A percentile compares a stretch with the other conserved stretches of the same genome.
These are phyloP conservation scores for Cochlearius cochlearius DNA, from an alignment of 2,113 vertebrate species.

Conservation along the genomic window DNA sequence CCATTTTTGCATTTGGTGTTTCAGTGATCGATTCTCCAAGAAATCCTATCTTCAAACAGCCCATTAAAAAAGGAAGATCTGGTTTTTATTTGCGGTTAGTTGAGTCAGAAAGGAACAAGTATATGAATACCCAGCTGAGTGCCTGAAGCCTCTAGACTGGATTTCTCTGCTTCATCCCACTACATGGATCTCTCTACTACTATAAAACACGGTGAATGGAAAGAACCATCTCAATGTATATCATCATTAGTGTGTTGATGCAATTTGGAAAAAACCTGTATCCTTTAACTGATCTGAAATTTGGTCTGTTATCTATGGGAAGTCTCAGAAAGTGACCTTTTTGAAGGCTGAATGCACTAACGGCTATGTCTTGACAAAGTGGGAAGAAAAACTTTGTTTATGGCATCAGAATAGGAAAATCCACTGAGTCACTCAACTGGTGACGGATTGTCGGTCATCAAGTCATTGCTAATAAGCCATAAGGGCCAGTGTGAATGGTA, in stretches of 20 bases:
- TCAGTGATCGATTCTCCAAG: background rate
- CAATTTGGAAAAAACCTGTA: background rate
- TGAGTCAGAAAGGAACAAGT: background rate
- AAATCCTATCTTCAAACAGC: background rate
- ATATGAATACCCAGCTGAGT: background rate
- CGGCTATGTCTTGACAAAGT: background rate
- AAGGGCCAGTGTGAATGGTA: background rate
- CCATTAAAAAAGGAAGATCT: background rate
- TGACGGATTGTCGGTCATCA: background rate
- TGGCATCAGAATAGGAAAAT: background rate
- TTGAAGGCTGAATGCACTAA: background rate
- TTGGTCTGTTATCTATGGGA: background rate
- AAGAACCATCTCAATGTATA: background rate
- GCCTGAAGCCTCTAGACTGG: background rate
- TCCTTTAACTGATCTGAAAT: background rate
- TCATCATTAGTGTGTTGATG: background rate
- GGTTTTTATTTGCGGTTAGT: accelerated
- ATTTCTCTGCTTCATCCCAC: background rate
- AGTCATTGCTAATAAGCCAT: background rate
- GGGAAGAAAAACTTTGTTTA: background rate
- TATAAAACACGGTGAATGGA: background rate
- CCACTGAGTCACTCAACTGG: background rate
- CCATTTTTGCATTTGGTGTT: background rate
- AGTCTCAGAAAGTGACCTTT: background rate
- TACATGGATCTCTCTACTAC: background rate